Percentiles rank a stretch among this genome's conserved stretches.
phyloP scores from a whole-genome alignment of 1,140 invertebrate species.

The Riptortus pedestris region DNA sequence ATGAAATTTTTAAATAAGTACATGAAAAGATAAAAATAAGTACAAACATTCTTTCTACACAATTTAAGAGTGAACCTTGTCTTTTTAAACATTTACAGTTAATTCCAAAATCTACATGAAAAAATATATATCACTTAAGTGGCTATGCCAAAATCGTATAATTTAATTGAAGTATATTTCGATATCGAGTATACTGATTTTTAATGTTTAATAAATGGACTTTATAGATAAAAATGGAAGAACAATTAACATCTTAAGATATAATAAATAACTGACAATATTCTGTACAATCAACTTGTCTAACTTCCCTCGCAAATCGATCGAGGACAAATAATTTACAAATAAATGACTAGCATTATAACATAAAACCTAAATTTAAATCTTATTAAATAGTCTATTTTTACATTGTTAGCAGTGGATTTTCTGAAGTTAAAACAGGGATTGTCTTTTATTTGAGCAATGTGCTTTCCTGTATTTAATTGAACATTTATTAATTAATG shows the following conservation, averaged over 20 bases:
- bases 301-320: not conserved
- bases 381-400: conserved; percentile 1
- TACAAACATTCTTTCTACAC: not conserved
- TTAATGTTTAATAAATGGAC: not conserved
- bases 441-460: conserved; percentile 14
- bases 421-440: not conserved
- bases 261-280: conserved; percentile 1
- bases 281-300: conserved; percentile 15
- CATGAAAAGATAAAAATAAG: conserved; percentile 9
- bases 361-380: conserved; percentile 16
- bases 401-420: not conserved
- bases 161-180: not conserved
- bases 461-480: not conserved
- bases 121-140: not conserved
- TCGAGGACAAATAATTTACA: not conserved
- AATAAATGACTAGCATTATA: conserved; percentile 11
- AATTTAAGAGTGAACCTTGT: not conserved
- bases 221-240: not conserved
- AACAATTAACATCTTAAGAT: not conserved
- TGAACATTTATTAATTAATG: too few relatives aligned
- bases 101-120: not conserved
- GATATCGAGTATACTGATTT: not conserved
- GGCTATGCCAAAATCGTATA: not conserved
- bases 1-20: conserved; percentile 2
- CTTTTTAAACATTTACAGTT: not conserved